Conservation (phyloP, 2,113 vertebrate genomes). For the Vimba vimba region DNA sequence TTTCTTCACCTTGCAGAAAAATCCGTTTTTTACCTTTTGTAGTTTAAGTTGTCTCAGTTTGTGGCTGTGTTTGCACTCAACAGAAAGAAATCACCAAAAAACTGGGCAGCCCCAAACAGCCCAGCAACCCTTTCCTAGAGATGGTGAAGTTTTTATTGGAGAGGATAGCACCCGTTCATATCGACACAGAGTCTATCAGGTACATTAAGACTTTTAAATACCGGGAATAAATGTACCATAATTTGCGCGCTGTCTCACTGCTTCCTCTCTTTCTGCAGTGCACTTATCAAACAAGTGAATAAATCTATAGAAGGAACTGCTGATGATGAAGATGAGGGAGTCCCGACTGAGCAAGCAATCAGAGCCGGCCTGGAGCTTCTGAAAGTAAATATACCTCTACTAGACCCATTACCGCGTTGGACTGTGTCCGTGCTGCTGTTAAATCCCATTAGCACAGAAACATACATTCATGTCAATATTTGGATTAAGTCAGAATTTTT, state of each 20-base stretch:
- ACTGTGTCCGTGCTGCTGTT: background rate
- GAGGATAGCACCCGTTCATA: conserved; percentile 95
- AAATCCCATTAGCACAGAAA: background rate
- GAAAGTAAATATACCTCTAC: conserved; percentile 72
- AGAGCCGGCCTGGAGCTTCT: conserved; percentile 87
- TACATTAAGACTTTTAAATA: conserved; percentile 59
- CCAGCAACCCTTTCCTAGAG: conserved; percentile 88
- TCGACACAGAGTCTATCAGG: conserved; percentile 99
- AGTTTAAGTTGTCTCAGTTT: background rate
- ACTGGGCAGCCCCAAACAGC: conserved; percentile 90
- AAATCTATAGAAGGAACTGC: conserved; percentile 90
- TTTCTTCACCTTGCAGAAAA: background rate
- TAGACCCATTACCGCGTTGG: background rate
- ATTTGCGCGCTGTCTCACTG: background rate
- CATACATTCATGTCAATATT: background rate
- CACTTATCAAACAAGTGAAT: conserved; percentile 89
- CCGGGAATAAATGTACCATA: too few species aligned
- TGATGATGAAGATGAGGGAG: conserved; percentile 89
- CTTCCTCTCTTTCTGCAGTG: conserved; percentile 68
- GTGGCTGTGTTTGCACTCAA: conserved; percentile 31
- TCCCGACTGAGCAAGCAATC: conserved; percentile 86
- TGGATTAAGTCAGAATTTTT: background rate
- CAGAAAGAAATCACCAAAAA: conserved; percentile 97
- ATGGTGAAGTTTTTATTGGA: conserved; percentile 91
- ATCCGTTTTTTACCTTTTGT: background rate